phyloP scores from a whole-genome alignment of 2,888 invertebrate genomes.

The Yponomeuta malinellus region DNA sequence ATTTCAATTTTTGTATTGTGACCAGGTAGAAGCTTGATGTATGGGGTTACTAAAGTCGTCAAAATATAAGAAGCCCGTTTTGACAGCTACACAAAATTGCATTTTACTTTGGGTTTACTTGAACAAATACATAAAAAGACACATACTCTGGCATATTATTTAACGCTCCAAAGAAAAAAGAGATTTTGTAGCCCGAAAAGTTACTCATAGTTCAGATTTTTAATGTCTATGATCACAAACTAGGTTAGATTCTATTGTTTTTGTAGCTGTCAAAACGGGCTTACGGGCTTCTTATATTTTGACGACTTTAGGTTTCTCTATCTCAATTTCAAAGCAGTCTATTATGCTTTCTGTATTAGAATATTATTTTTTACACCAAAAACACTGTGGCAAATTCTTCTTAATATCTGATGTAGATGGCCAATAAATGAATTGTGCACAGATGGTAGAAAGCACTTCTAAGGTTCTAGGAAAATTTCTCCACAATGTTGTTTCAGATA shows the following conservation, averaged over 20 bases:
- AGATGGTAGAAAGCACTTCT: background rate
- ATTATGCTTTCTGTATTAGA: background rate
- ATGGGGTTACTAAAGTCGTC: background rate
- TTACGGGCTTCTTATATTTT: no score
- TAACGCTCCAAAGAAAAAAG: no score
- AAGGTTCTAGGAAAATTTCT: background rate
- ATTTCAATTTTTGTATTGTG: constrained; percentile 21
- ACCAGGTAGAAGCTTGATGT: background rate
- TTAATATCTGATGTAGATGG: background rate
- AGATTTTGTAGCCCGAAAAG: no score
- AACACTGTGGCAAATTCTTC: background rate
- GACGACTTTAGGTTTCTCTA: background rate
- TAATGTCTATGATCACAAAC: no score
- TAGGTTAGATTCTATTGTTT: no score
- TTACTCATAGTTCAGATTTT: no score
- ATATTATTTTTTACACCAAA: background rate
- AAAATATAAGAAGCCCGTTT: no score
- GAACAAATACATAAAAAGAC: no score
- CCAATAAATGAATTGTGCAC: background rate
- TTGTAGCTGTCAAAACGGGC: no score
- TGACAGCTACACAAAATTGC: no score
- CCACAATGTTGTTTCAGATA: background rate
- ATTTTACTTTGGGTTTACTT: no score
- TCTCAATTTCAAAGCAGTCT: background rate
- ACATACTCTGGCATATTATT: no score